Percentiles rank a stretch among this genome's conserved stretches.
Conservation (phyloP, 1,140 invertebrate species). For the Calliphora vicina region DNA sequence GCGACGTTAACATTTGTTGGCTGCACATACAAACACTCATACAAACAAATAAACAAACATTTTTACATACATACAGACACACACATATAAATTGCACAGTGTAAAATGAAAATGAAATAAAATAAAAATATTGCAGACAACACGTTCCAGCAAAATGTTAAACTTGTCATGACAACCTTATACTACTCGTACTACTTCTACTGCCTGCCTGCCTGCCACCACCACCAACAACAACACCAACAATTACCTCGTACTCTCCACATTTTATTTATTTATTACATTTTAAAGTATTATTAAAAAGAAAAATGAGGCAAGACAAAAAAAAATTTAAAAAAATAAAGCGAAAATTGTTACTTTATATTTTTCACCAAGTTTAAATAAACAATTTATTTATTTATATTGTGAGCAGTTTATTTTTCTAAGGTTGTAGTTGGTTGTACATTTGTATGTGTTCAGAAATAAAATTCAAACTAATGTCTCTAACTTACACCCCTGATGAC, state of each 20-base stretch:
- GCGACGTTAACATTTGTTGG: conserved; percentile 33
- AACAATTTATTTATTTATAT: conserved; percentile 1
- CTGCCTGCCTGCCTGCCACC: too few relatives aligned
- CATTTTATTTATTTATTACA: not conserved
- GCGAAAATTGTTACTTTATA: not conserved
- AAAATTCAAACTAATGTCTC: conserved; percentile 18
- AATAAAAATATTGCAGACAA: not conserved
- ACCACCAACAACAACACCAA: not conserved
- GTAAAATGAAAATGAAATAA: not conserved
- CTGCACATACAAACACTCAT: not conserved
- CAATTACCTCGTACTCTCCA: not conserved
- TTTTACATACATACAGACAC: not conserved
- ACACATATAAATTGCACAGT: not conserved
- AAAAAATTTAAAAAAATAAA: not conserved
- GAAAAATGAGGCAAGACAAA: too few relatives aligned
- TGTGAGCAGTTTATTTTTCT: not conserved
- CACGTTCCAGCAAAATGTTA: not conserved
- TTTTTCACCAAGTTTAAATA: conserved; percentile 18
- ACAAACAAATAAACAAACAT: not conserved
- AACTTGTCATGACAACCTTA: not conserved
- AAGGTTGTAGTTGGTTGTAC: not conserved
- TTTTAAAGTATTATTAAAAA: conserved; percentile 18
- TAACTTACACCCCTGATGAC: conserved; percentile 26
- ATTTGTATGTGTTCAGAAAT: too few relatives aligned
- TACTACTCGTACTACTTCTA: not conserved